These are phyloP conservation scores for Coendou prehensilis DNA, from an alignment of 2,797 vertebrate species.

Conservation along the genomic window DNA sequence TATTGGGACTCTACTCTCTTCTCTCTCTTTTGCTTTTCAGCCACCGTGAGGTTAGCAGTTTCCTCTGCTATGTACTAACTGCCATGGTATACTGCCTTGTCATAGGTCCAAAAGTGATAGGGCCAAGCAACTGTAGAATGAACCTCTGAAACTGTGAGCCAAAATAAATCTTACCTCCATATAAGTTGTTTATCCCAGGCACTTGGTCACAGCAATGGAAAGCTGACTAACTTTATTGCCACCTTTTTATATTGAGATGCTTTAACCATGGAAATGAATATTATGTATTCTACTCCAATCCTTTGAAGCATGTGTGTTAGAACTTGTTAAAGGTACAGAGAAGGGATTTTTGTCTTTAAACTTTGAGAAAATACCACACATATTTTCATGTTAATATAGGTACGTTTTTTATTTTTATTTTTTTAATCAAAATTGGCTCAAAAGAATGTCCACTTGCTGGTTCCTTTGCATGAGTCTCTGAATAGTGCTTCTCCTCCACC, in stretches of 20 bases:
- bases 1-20: background rate
- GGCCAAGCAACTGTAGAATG: background rate
- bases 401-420: background rate
- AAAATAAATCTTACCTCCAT: background rate
- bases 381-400: background rate
- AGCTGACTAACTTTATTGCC: background rate
- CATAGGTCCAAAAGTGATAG: background rate
- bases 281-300: background rate
- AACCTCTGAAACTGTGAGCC: background rate
- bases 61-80: background rate
- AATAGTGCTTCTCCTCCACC: constrained; percentile 45
- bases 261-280: background rate
- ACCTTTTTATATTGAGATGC: background rate
- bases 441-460: background rate
- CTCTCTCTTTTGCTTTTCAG: background rate
- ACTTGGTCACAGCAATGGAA: background rate
- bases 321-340: background rate
- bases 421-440: background rate
- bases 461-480: constrained; percentile 32
- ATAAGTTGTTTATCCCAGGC: background rate
- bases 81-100: background rate
- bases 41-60: background rate
- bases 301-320: background rate
- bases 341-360: constrained; percentile 23
- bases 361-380: background rate